These are phyloP conservation scores for Penaeus chinensis DNA, from an alignment of 1,140 invertebrate genomes.

Conservation along the genomic window DNA sequence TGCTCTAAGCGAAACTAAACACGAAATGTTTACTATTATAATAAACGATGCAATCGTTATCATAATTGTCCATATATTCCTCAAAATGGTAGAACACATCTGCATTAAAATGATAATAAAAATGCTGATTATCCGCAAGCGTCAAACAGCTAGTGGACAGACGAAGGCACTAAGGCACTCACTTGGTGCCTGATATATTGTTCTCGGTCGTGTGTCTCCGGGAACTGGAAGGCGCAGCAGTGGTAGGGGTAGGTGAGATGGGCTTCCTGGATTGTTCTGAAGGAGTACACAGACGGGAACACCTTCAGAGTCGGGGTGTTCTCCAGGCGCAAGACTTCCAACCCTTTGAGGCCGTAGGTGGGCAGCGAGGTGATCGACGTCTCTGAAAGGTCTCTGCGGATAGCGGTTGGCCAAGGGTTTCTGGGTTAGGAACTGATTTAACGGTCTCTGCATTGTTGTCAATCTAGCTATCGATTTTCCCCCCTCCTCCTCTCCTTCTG, in stretches of 20 bases:
- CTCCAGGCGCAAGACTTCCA: constrained; percentile 79
- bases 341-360: constrained; percentile 76
- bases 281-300: constrained; percentile 86
- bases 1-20: too few species aligned
- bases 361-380: constrained; percentile 81
- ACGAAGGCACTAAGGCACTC: constrained; percentile 35
- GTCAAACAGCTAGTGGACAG: background rate
- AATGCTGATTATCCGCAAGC: too few species aligned
- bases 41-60: too few species aligned
- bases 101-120: too few species aligned
- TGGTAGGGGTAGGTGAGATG: constrained; percentile 87
- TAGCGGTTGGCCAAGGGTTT: background rate
- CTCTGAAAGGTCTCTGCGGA: constrained; percentile 77
- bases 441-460: background rate
- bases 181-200: constrained; percentile 69
- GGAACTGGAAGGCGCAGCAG: constrained; percentile 89
- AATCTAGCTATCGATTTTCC: background rate
- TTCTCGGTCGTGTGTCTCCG: constrained; percentile 79
- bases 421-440: background rate
- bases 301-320: constrained; percentile 80
- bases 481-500: background rate
- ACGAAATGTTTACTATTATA: too few species aligned
- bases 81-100: too few species aligned
- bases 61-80: too few species aligned
- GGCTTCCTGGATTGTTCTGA: constrained; percentile 73